Base-by-base conservation (phyloP, 2,888 invertebrate species). In the Callyntrura sp. region DNA sequence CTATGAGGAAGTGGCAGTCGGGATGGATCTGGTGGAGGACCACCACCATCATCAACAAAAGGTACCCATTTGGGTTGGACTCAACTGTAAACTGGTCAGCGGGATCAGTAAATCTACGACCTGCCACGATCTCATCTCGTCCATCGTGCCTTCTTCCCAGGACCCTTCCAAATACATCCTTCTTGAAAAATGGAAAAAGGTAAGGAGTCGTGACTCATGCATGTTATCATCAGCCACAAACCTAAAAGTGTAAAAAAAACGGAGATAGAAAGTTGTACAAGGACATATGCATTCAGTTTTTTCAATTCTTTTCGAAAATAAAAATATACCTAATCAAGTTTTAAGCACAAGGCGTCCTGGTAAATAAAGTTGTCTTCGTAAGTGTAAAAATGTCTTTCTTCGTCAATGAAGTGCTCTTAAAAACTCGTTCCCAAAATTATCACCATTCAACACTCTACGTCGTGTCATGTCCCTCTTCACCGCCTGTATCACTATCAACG, bases 161-260 rank as follows among this genome's bases (percentile, higher is more conserved):
- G 90, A 90, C 82, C 90, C 90, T 51, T 78, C 90, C 65, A 90
- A 90, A 78, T 97, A 97, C 95, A 96, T 96, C 94, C 96, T 97
- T 94, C 96, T 97, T 57, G 97, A 97, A 94, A 94, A 97, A 94
- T 96, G 97, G 97, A 95, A 97, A 94, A 96, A 97, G 93, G 96
- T 97, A 60, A 91, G 65, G 35, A 35, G 35, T 35, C 35, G n/a
- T 43, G 70, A 70, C 17, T 43, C 35, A 45, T 20, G 35, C 2
- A 35, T 35, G 2, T 35, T 35, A 35, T 35, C 35, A 35, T 35
- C 35, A 35, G n/a, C n/a, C 35, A 35, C 35, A 35, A 35, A 35
- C 35, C 35, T 35, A 35, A 35, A 35, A 2, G 35, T n/a, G n/a
- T n/a, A n/a, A 35, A 6, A 6, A 35, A 35, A 35, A 35, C 57